Percentiles rank a stretch among this genome's conserved stretches.
Evolutionary conservation across 2,113 vertebrate species (phyloP).

Genomic region (Cygnus atratus): DNA sequence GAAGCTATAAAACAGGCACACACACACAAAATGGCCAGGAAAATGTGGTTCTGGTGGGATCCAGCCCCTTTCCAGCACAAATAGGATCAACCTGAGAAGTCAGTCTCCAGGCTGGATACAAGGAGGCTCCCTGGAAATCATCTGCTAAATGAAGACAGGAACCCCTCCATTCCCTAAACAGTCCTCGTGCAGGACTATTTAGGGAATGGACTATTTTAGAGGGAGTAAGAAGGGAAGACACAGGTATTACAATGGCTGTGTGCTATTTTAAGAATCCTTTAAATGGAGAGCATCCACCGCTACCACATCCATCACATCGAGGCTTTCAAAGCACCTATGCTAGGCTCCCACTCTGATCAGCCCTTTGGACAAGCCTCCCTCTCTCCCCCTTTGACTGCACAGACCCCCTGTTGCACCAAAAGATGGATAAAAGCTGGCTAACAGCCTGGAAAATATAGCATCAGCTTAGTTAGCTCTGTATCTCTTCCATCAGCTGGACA

Average conservation of each 20-base stretch:
- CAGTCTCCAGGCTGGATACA: background rate
- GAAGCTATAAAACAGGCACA: background rate
- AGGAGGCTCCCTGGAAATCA: background rate
- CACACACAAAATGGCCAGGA: background rate
- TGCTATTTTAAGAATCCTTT: background rate
- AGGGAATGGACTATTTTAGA: background rate
- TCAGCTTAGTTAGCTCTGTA: background rate
- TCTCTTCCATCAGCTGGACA: constrained; percentile 40
- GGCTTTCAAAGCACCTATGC: background rate
- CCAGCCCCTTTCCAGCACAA: background rate
- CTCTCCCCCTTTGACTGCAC: background rate
- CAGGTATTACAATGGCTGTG: background rate
- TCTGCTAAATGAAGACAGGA: background rate
- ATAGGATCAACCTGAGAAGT: background rate
- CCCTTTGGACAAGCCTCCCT: background rate
- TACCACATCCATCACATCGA: background rate
- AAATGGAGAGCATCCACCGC: background rate
- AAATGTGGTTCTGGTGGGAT: background rate
- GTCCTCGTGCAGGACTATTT: background rate
- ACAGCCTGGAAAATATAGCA: background rate
- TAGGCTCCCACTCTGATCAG: background rate
- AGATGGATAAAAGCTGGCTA: constrained; percentile 35
- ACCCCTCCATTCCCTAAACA: background rate
- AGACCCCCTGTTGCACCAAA: background rate
- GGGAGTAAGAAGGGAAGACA: background rate